Conservation (phyloP, 2,888 invertebrate species). For the Sinhomidia bicolor region DNA sequence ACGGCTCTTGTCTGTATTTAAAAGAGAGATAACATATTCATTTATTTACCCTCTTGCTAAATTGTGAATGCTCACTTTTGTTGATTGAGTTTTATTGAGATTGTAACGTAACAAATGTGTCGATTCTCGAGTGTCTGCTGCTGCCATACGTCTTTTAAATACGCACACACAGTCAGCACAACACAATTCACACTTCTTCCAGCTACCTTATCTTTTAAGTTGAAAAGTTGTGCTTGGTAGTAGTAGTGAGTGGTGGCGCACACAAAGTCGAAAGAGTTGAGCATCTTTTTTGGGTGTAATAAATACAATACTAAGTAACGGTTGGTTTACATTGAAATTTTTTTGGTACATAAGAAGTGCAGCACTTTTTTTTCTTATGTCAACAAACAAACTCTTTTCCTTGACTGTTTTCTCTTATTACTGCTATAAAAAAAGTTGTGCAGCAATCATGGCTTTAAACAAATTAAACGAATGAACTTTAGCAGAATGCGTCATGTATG, state of each 20-base stretch:
- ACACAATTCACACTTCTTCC: not conserved
- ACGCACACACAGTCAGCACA: not conserved
- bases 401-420: not conserved
- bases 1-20: slow-evolving; percentile 52
- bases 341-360: not conserved
- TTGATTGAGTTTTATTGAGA: slow-evolving; percentile 71
- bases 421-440: not conserved
- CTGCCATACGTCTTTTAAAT: not conserved
- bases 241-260: too few species aligned
- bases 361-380: slow-evolving; percentile 42
- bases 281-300: slow-evolving; percentile 15
- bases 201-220: not conserved
- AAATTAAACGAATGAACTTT: slow-evolving; percentile 35
- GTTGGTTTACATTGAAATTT: not conserved
- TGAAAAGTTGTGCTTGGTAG: not conserved
- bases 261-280: not conserved
- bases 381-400: slow-evolving; percentile 27
- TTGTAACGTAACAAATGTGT: slow-evolving; percentile 38
- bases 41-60: slow-evolving; percentile 30
- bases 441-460: not conserved
- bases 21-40: slow-evolving; percentile 8
- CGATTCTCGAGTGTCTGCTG: not conserved
- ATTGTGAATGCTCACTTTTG: slow-evolving; percentile 47
- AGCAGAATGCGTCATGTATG: not conserved
- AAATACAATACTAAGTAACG: slow-evolving; percentile 25